These are phyloP conservation scores for Corythornis vintsioides DNA, from an alignment of 2,113 vertebrate species.

Conservation along the genomic window DNA sequence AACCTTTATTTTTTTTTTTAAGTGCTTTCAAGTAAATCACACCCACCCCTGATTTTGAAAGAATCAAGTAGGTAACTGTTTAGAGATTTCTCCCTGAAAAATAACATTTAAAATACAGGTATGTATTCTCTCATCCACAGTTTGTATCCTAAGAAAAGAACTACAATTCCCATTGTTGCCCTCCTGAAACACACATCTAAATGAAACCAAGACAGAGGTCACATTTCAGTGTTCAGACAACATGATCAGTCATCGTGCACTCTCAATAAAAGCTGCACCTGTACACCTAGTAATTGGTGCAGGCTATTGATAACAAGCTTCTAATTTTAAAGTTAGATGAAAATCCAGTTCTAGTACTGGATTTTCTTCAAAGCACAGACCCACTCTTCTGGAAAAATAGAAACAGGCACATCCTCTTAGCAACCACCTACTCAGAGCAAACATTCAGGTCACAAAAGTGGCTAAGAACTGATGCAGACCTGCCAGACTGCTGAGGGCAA, in stretches of 20 bases:
- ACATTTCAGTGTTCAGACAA: background rate
- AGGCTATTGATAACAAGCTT: background rate
- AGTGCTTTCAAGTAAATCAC: background rate
- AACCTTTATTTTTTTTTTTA: background rate
- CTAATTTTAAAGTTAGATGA: background rate
- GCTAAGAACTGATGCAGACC: background rate
- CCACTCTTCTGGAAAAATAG: slow-evolving; percentile 5
- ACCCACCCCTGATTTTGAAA: background rate
- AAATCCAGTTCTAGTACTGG: background rate
- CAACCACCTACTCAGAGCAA: slow-evolving; percentile 33
- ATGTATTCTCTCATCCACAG: background rate
- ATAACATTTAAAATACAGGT: background rate
- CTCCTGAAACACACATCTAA: background rate
- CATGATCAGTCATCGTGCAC: background rate
- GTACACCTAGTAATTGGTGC: background rate
- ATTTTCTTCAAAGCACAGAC: slow-evolving; percentile 4
- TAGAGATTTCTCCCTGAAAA: background rate
- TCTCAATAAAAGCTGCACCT: background rate
- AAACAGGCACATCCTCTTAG: slow-evolving; percentile 32
- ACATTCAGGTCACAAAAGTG: slow-evolving; percentile 32
- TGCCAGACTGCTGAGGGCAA: background rate
- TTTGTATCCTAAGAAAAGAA: background rate
- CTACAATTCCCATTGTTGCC: background rate
- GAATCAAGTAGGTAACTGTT: background rate
- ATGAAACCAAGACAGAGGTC: background rate